A percentile compares a stretch with the other conserved stretches of the same genome.
Conservation (phyloP, 2,797 vertebrate species). For the Tokudaia tokunoshimensis region DNA sequence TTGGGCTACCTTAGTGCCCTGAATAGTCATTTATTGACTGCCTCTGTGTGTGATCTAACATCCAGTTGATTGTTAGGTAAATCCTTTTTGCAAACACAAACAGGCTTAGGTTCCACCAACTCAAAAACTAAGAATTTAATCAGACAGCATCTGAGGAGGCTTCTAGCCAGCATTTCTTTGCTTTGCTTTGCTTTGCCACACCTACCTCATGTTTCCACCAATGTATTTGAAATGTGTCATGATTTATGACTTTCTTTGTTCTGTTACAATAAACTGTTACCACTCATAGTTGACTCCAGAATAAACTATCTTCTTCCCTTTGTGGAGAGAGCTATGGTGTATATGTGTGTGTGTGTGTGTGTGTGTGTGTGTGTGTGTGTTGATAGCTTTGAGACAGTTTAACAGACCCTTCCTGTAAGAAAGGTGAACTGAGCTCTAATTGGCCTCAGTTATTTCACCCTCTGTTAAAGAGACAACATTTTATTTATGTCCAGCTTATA, state of each 20-base stretch:
- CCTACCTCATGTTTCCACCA: background rate
- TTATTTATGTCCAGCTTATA: background rate
- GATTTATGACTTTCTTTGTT: background rate
- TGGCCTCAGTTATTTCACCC: background rate
- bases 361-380: background rate
- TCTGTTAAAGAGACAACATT: background rate
- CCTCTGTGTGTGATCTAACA: background rate
- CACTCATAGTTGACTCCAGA: background rate
- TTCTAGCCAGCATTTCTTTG: background rate
- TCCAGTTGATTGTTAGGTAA: background rate
- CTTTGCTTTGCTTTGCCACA: background rate
- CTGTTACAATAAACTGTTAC: background rate
- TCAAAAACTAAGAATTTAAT: background rate
- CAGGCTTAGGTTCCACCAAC: background rate
- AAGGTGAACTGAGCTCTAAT: background rate
- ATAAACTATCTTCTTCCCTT: background rate
- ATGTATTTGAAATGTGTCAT: background rate
- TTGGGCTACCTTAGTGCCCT: background rate
- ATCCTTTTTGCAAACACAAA: background rate
- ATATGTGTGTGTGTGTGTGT: background rate
- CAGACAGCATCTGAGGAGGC: background rate
- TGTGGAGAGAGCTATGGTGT: background rate
- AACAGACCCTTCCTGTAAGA: background rate
- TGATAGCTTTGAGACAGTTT: background rate
- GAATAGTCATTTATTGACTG: background rate